Conservation (phyloP, 2,797 vertebrate species). For the Leontopithecus rosalia region DNA sequence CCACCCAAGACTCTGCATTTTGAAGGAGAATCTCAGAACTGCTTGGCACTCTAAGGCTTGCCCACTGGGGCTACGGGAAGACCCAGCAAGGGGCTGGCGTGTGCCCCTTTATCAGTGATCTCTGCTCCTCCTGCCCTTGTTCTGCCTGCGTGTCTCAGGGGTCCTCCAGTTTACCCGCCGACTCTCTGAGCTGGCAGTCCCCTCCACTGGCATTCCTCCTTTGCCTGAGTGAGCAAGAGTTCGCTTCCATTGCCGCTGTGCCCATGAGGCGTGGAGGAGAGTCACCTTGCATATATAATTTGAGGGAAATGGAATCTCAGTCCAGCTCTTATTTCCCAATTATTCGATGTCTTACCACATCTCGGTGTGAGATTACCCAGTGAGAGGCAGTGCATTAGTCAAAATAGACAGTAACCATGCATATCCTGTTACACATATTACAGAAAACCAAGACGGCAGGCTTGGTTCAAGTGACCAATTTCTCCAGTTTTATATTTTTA, state of each 20-base stretch:
- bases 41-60: not conserved
- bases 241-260: not conserved
- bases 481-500: not conserved
- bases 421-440: not conserved
- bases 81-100: fast-evolving
- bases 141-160: not conserved
- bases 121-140: fast-evolving
- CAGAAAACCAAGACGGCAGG: not conserved
- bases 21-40: not conserved
- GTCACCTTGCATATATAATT: not conserved
- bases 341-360: too few species aligned
- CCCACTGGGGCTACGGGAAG: fast-evolving
- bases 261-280: not conserved
- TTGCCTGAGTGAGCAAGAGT: not conserved
- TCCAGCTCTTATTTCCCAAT: not conserved
- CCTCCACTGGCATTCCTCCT: not conserved
- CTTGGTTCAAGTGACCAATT: not conserved
- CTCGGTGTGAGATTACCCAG: too few species aligned
- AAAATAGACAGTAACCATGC: not conserved
- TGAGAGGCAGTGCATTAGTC: not conserved
- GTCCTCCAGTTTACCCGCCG: fast-evolving
- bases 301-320: not conserved
- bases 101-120: fast-evolving
- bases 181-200: too few species aligned
- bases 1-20: not conserved